A percentile compares a stretch with the other conserved stretches of the same genome.
phyloP scores from a whole-genome alignment of 2,113 vertebrate species.

The Petrocephalus zakoni region DNA sequence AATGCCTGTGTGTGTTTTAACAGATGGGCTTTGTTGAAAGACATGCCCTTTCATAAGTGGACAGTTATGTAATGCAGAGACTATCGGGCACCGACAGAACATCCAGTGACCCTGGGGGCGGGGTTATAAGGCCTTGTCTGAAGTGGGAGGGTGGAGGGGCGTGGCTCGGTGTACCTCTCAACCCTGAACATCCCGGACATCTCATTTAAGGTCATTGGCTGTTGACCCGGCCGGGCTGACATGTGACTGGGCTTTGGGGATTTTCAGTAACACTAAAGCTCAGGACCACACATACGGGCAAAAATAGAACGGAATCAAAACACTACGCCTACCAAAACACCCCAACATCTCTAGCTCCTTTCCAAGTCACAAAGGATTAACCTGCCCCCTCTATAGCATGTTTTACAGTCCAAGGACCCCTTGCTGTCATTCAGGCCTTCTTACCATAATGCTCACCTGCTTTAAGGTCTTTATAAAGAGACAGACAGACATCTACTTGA shows the following conservation, averaged over 20 bases:
- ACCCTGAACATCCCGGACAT: background rate
- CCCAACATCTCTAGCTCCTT: background rate
- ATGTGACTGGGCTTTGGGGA: background rate
- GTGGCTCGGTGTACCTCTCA: background rate
- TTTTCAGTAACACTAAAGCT: background rate
- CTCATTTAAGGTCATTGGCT: slow-evolving; percentile 10
- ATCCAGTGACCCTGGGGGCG: background rate
- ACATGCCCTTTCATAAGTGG: background rate
- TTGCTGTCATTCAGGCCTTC: background rate
- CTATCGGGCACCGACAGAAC: background rate
- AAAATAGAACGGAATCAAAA: slow-evolving; percentile 2
- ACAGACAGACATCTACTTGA: background rate
- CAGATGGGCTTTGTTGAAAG: background rate
- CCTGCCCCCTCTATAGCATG: background rate
- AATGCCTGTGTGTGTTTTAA: background rate
- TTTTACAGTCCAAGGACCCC: background rate
- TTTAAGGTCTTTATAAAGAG: background rate
- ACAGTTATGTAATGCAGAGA: background rate
- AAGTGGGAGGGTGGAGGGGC: background rate
- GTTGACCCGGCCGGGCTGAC: background rate
- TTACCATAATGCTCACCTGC: background rate
- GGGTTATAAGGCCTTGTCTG: background rate
- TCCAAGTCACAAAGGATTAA: background rate
- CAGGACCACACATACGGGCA: background rate
- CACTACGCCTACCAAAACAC: background rate